These are phyloP conservation scores for Parnassius orleans DNA, from an alignment of 2,888 invertebrate species.

Conservation along the genomic window DNA sequence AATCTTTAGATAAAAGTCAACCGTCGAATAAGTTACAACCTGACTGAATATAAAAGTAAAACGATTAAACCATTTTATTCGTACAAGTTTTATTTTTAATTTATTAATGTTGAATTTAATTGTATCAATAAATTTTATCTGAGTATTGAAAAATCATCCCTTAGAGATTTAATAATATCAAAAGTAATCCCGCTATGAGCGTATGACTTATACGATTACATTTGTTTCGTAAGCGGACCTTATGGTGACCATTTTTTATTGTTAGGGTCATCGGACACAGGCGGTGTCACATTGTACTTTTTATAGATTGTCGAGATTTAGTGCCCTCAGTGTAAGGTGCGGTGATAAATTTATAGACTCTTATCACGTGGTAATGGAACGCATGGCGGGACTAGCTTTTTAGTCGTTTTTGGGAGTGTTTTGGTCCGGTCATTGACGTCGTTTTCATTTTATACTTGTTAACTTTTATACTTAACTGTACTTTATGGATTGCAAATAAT, in stretches of 20 bases:
- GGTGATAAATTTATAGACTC: constrained; percentile 72
- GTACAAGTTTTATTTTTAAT: no score
- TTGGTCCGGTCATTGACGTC: constrained; percentile 26
- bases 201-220: constrained; percentile 32
- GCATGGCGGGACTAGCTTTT: constrained; percentile 34
- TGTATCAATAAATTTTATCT: no score
- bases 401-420: constrained; percentile 28
- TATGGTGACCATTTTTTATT: constrained; percentile 71
- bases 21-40: no score
- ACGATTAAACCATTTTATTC: no score
- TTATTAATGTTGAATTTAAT: no score
- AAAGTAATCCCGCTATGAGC: constrained; percentile 31
- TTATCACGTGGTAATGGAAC: constrained; percentile 69
- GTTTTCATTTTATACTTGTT: constrained; percentile 9
- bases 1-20: no score
- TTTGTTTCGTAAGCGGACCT: constrained; percentile 62
- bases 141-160: no score
- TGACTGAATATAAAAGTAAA: no score
- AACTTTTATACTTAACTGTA: constrained; percentile 23
- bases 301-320: constrained; percentile 62
- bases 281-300: constrained; percentile 57
- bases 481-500: constrained; percentile 4
- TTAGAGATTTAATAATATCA: neutral
- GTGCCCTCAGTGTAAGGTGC: constrained; percentile 45
- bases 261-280: constrained; percentile 64